These are phyloP conservation scores for Atherinomorus stipes DNA, from an alignment of 2,113 vertebrate species.

Conservation along the genomic window DNA sequence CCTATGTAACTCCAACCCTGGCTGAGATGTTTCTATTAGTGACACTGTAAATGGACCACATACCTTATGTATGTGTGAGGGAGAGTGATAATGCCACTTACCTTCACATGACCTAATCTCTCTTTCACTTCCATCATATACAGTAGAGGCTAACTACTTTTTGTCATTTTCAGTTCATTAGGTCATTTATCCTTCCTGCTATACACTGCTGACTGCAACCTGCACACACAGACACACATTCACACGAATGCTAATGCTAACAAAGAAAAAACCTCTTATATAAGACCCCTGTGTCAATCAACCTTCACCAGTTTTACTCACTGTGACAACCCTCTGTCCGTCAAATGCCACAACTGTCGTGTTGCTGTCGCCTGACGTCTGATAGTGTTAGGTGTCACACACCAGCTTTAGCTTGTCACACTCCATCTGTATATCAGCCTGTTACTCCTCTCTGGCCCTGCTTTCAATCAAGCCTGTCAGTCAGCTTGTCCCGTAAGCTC, in stretches of 20 bases:
- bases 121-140: constrained; percentile 2
- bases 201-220: background rate
- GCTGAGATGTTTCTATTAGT: constrained; percentile 69
- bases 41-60: constrained; percentile 77
- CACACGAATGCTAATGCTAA: constrained; percentile 47
- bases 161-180: constrained; percentile 50
- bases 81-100: constrained; percentile 76
- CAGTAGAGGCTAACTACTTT: constrained; percentile 1
- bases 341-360: constrained; percentile 66
- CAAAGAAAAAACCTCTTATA: constrained; percentile 46
- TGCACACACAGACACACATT: background rate
- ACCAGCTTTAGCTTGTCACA: constrained; percentile 71
- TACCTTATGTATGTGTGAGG: constrained; percentile 62
- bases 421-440: constrained; percentile 68
- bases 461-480: constrained; percentile 73
- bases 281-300: constrained; percentile 72
- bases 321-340: constrained; percentile 73
- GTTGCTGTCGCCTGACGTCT: constrained; percentile 44
- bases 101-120: constrained; percentile 72
- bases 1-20: too few relatives aligned
- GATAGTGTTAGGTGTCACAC: constrained; percentile 60
- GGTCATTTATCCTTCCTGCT: background rate
- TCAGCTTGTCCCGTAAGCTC: constrained; percentile 49
- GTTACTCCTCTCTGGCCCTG: constrained; percentile 60
- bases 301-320: constrained; percentile 60